These are phyloP conservation scores for Frieseomelitta varia DNA, from an alignment of 1,140 invertebrate genomes.

Conservation along the genomic window DNA sequence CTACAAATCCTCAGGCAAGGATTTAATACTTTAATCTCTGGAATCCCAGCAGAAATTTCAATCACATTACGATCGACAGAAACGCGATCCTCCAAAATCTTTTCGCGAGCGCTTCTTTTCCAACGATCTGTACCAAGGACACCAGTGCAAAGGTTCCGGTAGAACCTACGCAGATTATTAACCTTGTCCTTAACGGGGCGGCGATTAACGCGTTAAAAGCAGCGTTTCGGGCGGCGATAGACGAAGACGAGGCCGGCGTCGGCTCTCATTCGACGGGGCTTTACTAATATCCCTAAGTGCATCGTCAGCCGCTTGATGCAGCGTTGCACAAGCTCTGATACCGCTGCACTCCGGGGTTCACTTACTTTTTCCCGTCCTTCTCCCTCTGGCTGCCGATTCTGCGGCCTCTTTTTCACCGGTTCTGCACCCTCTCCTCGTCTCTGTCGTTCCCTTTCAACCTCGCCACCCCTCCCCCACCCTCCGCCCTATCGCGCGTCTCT, in stretches of 20 bases:
- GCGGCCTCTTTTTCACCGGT: conserved; percentile 42
- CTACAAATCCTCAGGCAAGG: not conserved
- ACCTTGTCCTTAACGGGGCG: conserved; percentile 21
- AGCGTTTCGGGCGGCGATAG: conserved; percentile 29
- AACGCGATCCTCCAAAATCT: not conserved
- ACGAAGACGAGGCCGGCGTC: conserved; percentile 35
- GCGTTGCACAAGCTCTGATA: conserved; percentile 68
- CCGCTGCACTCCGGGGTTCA: conserved; percentile 54
- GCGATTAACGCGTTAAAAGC: conserved; percentile 51
- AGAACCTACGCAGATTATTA: conserved; percentile 28
- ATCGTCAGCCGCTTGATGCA: conserved; percentile 73
- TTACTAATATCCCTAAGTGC: conserved; percentile 79
- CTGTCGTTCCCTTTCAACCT: conserved; percentile 30
- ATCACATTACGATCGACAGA: not conserved
- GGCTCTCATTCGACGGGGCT: conserved; percentile 62
- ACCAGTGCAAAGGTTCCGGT: not conserved
- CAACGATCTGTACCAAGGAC: not conserved
- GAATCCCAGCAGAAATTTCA: not conserved
- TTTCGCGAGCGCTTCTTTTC: not conserved
- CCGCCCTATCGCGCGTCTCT: not conserved
- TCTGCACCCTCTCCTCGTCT: conserved; percentile 27
- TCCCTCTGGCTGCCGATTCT: not conserved
- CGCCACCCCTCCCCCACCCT: not conserved
- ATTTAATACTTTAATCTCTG: not conserved
- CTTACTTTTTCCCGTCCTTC: conserved; percentile 40